Evolutionary conservation across 2,888 invertebrate species (phyloP).

Genomic region (Anoncus sp.): DNA sequence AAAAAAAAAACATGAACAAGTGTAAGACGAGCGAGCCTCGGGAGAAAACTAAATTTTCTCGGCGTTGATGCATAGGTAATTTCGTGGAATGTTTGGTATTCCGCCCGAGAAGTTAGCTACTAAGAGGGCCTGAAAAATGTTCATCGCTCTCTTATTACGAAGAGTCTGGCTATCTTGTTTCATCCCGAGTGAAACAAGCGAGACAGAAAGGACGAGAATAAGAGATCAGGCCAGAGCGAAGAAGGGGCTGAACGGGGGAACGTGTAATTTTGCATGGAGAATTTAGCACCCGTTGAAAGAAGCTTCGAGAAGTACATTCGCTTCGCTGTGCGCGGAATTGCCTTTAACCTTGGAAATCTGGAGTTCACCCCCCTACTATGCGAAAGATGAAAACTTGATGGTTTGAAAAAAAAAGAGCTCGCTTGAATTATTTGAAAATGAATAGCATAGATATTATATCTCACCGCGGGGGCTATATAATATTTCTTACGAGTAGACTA

Average conservation of each 20-base stretch:
- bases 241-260: slow-evolving; percentile 28
- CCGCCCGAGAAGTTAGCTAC: slow-evolving; percentile 41
- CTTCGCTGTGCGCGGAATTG: slow-evolving; percentile 49
- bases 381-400: slow-evolving; percentile 53
- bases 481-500: slow-evolving; percentile 14
- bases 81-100: slow-evolving; percentile 67
- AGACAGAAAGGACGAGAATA: slow-evolving; percentile 36
- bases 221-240: slow-evolving; percentile 42
- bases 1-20: neutral
- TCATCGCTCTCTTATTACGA: slow-evolving; percentile 60
- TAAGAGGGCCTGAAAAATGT: slow-evolving; percentile 59
- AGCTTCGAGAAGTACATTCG: slow-evolving; percentile 51
- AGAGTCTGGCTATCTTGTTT: slow-evolving; percentile 45
- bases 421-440: slow-evolving; percentile 46
- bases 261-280: slow-evolving; percentile 62
- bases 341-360: slow-evolving; percentile 61
- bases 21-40: slow-evolving; percentile 19
- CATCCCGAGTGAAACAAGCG: slow-evolving; percentile 29
- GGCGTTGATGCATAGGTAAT: slow-evolving; percentile 66
- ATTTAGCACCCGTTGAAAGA: slow-evolving; percentile 62
- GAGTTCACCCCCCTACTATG: slow-evolving; percentile 55
- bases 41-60: slow-evolving; percentile 50
- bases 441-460: slow-evolving; percentile 41
- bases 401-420: slow-evolving; percentile 22
- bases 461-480: slow-evolving; percentile 1